Conservation (phyloP, 2,797 vertebrate species). For the Manis javanica region DNA sequence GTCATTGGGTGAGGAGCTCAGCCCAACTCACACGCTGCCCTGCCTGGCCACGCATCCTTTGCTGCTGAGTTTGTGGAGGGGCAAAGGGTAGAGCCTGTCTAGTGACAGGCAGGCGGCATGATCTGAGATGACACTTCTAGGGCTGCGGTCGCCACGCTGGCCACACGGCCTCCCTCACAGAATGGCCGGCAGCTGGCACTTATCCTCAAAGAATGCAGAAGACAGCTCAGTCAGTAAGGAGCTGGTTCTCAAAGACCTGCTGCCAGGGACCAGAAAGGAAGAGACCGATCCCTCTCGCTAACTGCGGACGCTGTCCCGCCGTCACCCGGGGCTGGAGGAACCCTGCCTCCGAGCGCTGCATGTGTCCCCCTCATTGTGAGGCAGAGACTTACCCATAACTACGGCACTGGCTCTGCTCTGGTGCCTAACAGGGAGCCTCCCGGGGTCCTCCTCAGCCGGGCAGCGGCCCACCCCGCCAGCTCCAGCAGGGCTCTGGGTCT, state of each 20-base stretch:
- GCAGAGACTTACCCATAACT: too few relatives aligned
- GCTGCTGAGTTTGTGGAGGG: background rate
- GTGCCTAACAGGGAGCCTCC: too few relatives aligned
- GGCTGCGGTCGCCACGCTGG: background rate
- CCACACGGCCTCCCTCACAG: accelerated
- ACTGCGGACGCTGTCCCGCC: too few relatives aligned
- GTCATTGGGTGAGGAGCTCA: too few relatives aligned
- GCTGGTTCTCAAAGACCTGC: background rate
- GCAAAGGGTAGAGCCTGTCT: background rate
- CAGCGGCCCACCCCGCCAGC: background rate
- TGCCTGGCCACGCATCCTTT: accelerated
- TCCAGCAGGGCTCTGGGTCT: background rate
- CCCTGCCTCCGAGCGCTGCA: too few relatives aligned
- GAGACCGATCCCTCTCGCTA: background rate
- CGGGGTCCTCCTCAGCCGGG: too few relatives aligned
- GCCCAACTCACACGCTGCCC: background rate
- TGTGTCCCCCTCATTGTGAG: too few relatives aligned
- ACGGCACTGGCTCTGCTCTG: background rate
- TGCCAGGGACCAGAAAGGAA: background rate
- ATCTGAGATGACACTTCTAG: accelerated
- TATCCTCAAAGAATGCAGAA: background rate
- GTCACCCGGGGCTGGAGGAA: too few relatives aligned
- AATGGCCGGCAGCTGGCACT: accelerated
- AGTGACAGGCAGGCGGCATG: accelerated
- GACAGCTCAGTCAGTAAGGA: background rate